Base-by-base conservation (phyloP, 2,888 invertebrate species). In the Dynastes hyllus region DNA sequence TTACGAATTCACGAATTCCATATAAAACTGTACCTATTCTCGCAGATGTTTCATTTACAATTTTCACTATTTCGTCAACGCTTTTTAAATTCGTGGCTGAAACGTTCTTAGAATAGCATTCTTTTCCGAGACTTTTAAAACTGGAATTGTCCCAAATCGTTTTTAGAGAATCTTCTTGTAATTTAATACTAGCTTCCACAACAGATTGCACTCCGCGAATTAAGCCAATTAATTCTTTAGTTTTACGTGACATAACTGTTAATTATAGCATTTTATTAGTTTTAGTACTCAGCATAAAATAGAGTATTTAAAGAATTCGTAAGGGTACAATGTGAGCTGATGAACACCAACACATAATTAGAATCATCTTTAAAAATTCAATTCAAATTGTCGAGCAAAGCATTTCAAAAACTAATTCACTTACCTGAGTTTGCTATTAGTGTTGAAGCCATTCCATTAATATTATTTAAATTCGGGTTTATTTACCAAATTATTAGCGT, bases 111-210 rank as follows among this genome's bases (percentile, higher is more conserved):
- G 58, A 61, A 66, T n/a, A 32, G 32, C 73, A 77, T 6, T 76
- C 78, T 78, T 78, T 69, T 9, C 63, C 40, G 29, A 90, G 83
- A 67, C 91, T 90, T 85, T 91, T 93, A 61, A 95, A 84, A 87
- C 93, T 94, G 22, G 95, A 95, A 88, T 94, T 94, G 87, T 91
- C 90, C 92, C 95, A 93, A 83, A 93, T 87, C 82, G 91, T 88
- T 86, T 90, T 92, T 78, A 92, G 86, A 81, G 91, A 89, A 81
- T 92, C 90, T 85, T 93, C 91, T 86, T 95, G 94, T 80, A 93
- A 88, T 86, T 92, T 93, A 29, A 92, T 85, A 71, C 93, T 90
- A 63, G 95, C 94, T 85, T 93, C 92, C 55, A 91, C 90, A 75
- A 96, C 93, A 69, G 92, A 90, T 85, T 94, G 93, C 78, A 94